Conservation (phyloP, 2,797 vertebrate genomes). For the Kryptopterus vitreolus region DNA sequence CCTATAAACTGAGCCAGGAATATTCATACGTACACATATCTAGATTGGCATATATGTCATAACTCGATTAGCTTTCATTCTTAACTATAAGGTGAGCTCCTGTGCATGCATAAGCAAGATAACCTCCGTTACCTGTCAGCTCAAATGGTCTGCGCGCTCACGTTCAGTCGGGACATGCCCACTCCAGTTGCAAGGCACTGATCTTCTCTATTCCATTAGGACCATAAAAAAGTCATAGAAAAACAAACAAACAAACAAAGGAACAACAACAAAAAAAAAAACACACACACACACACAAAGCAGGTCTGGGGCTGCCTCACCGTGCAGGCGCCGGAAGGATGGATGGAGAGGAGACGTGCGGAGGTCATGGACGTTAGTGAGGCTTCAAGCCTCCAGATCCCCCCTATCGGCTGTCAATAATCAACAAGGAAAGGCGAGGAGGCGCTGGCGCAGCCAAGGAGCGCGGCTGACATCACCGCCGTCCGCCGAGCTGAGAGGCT, state of each 20-base stretch:
- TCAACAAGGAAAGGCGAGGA: conserved; percentile 72
- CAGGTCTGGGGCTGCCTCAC: conserved; percentile 49
- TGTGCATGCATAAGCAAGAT: conserved; percentile 44
- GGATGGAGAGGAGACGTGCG: conserved; percentile 61
- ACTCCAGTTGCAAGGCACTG: conserved; percentile 66
- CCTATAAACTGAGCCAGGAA: neutral
- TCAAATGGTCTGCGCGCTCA: conserved; percentile 46
- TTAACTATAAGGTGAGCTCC: neutral
- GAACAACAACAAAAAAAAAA: conserved; percentile 63
- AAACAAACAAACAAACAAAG: conserved; percentile 47
- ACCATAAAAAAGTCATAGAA: conserved; percentile 61
- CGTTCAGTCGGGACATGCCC: conserved; percentile 61
- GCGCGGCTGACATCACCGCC: conserved; percentile 79
- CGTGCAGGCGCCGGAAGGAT: conserved; percentile 53
- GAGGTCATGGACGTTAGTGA: conserved; percentile 69
- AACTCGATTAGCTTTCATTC: conserved; percentile 49
- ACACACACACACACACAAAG: conserved; percentile 58
- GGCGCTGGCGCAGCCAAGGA: conserved; percentile 63
- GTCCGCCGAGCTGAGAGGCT: conserved; percentile 80
- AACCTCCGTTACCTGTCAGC: conserved; percentile 69
- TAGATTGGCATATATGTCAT: neutral
- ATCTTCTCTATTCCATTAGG: conserved; percentile 69
- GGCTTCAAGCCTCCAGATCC: conserved; percentile 64
- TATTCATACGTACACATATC: neutral
- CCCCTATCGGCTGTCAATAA: conserved; percentile 65